These are phyloP conservation scores for Sinhomidia bicolor DNA, from an alignment of 2,888 invertebrate genomes.

Conservation along the genomic window DNA sequence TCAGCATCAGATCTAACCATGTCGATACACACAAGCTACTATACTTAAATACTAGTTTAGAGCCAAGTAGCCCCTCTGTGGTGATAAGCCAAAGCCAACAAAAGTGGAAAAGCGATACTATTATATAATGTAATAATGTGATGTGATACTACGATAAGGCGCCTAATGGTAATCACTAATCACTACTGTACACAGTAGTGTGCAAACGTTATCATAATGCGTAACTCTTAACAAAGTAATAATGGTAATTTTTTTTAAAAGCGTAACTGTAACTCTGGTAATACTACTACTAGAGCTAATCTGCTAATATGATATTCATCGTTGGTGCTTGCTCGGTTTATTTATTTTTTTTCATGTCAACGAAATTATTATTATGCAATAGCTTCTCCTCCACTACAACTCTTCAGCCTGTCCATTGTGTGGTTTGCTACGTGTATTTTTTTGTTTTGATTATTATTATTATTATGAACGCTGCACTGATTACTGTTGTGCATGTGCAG, in stretches of 20 bases:
- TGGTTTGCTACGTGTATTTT: too few relatives aligned
- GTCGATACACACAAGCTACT: too few relatives aligned
- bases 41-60: too few relatives aligned
- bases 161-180: constrained; percentile 10
- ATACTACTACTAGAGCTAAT: neutral
- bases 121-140: too few relatives aligned
- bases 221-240: neutral
- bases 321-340: neutral
- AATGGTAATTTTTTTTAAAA: neutral
- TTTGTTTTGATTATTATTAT: too few relatives aligned
- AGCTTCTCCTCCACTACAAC: too few relatives aligned
- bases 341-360: neutral
- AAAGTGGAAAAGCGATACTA: constrained; percentile 4
- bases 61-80: neutral
- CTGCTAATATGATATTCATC: neutral
- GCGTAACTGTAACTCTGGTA: neutral
- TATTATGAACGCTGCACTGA: too few relatives aligned
- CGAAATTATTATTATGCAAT: too few relatives aligned
- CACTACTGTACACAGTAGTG: neutral
- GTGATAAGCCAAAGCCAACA: neutral
- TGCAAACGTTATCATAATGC: constrained; percentile 2
- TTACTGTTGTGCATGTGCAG: neutral
- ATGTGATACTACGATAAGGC: neutral
- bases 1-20: neutral
- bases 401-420: too few relatives aligned